Evolutionary conservation across 1,140 invertebrate species (phyloP).

Genomic region (Cydia strobilella): DNA sequence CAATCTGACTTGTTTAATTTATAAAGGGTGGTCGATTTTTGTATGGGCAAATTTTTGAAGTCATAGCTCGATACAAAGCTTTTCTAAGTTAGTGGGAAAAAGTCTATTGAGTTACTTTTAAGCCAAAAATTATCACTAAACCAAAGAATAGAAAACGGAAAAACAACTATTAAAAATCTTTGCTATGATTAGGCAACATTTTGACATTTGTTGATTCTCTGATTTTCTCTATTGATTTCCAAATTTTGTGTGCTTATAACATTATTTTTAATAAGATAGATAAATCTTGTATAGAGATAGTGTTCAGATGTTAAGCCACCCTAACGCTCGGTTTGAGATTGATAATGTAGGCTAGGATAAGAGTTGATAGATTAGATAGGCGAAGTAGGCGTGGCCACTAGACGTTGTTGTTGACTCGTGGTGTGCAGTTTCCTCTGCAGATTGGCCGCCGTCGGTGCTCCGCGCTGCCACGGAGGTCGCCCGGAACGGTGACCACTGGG

Average conservation of each 20-base stretch:
- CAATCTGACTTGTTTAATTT: not conserved
- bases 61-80: not conserved
- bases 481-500: slow-evolving; percentile 76
- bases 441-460: slow-evolving; percentile 65
- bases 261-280: too few relatives aligned
- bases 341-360: not conserved
- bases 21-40: not conserved
- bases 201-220: too few relatives aligned
- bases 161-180: too few relatives aligned
- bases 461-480: slow-evolving; percentile 73
- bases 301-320: not conserved
- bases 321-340: not conserved
- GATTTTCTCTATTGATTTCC: too few relatives aligned
- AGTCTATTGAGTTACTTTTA: too few relatives aligned
- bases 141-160: too few relatives aligned
- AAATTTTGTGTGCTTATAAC: too few relatives aligned
- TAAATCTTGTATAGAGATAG: too few relatives aligned
- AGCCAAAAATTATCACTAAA: too few relatives aligned
- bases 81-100: not conserved
- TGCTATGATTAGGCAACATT: too few relatives aligned
- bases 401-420: slow-evolving; percentile 74
- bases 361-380: not conserved
- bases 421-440: slow-evolving; percentile 81
- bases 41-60: not conserved
- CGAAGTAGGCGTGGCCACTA: slow-evolving; percentile 40